These are phyloP conservation scores for Bubalus kerabau DNA, from an alignment of 2,113 vertebrate species.

Conservation along the genomic window DNA sequence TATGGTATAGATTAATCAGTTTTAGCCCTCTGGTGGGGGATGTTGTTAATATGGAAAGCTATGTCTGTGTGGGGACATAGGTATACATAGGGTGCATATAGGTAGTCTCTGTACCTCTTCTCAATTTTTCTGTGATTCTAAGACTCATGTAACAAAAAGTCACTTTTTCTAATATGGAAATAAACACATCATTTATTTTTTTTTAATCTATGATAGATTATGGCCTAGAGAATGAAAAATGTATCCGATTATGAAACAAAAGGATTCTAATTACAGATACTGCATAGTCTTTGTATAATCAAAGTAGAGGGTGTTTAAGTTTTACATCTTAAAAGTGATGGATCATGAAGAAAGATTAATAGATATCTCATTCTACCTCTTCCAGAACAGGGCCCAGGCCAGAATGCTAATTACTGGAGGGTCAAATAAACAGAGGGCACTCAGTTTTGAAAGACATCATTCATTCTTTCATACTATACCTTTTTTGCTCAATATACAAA, in stretches of 20 bases:
- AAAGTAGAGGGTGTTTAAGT: background rate
- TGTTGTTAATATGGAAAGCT: background rate
- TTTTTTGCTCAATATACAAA: background rate
- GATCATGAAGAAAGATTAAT: background rate
- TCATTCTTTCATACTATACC: background rate
- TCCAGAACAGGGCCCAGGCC: background rate
- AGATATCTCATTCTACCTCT: background rate
- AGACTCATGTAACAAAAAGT: background rate
- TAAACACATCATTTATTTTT: background rate
- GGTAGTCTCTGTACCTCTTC: background rate
- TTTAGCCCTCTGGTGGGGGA: background rate
- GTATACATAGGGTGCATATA: background rate
- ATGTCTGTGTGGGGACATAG: background rate
- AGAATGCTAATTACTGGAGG: background rate
- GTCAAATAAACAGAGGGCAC: background rate
- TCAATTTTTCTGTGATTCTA: background rate
- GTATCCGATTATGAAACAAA: constrained; percentile 13
- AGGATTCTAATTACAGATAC: background rate
- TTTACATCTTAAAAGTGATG: background rate
- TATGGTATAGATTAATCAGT: background rate
- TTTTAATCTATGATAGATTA: background rate
- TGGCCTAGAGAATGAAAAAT: background rate
- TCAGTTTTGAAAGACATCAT: background rate
- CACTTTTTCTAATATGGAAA: background rate
- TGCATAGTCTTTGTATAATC: background rate